Percentiles rank a stretch among this genome's conserved stretches.
Conservation (phyloP, 2,797 vertebrate species). For the Spondyliosoma cantharus region DNA sequence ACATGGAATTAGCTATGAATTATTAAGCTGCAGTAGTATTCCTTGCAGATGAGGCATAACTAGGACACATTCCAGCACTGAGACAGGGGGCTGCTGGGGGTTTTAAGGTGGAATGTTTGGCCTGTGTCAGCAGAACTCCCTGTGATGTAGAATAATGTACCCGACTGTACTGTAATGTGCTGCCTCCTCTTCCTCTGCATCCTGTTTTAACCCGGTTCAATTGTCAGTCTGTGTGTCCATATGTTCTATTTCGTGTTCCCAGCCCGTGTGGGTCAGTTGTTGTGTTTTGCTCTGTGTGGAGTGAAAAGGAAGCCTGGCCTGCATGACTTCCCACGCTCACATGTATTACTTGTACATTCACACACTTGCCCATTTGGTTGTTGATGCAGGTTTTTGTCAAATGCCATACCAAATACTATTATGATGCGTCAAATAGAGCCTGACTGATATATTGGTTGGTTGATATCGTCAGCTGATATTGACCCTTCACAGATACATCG, state of each 20-base stretch:
- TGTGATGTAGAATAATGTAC: conserved; percentile 36
- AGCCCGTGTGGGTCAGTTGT: neutral
- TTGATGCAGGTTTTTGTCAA: neutral
- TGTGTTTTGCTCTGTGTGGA: conserved; percentile 18
- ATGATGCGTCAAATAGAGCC: too few species aligned
- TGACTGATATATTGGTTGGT: too few species aligned
- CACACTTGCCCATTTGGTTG: neutral
- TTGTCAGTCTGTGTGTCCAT: conserved; percentile 11
- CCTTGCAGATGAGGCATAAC: conserved; percentile 45
- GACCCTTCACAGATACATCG: too few species aligned
- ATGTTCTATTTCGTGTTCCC: conserved; percentile 1
- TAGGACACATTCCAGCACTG: conserved; percentile 41
- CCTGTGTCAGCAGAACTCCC: conserved; percentile 31
- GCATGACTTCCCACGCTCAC: neutral
- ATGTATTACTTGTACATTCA: neutral
- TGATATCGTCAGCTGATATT: too few species aligned
- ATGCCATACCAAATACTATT: neutral
- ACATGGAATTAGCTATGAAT: conserved; percentile 38
- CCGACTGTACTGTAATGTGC: neutral
- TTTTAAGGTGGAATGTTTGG: conserved; percentile 31
- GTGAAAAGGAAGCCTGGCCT: conserved; percentile 26
- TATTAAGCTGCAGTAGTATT: conserved; percentile 51
- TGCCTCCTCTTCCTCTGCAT: conserved; percentile 20
- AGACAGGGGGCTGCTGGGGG: conserved; percentile 15
- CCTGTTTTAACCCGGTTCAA: conserved; percentile 13